Evolutionary conservation across 2,113 vertebrate species (phyloP), one percentile per base, ranked within the genome.

Genomic region (Lota lota): DNA sequence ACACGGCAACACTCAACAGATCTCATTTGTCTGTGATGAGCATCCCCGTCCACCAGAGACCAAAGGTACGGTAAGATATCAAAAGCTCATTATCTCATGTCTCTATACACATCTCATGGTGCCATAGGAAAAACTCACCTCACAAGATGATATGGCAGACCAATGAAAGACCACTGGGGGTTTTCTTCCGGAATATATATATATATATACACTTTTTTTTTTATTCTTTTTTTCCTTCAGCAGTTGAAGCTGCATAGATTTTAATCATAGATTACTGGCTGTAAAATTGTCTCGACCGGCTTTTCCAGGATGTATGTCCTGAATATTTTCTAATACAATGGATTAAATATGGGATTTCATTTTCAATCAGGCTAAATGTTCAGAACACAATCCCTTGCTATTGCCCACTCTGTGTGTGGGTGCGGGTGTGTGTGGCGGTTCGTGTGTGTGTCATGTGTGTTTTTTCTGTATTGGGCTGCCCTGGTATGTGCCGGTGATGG

Each of bases 1-100:
- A 83, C 80, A 85, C 87, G 77, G 76, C 80, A 81, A 79, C 85
- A 90, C 89, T 89, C 89, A 64, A 76, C 87, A 88, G 86, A 87
- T 89, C 88, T 86, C 70, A 91, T 92, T 88, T 88, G 82, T 81
- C 85, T 92, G 91, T 90, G 88, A 92, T 92, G 91, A 92, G 83
- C 87, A 88, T 87, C 89, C 80, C 75, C 84, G 74, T 90, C 83
- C 84, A 79, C 84, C 75, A 69, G 83, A 92, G 89, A 89, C 85
- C 87, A 76, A 87, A 91, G 90, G 90, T 92, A 92, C 76, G 69
- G 74, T 84, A 83, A 84, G 84, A 82, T 74, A 77, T 78, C 72
- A 84, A 79, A 88, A 85, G 76, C 81, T 83, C 76, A 83, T 84
- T 85, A 77, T 81, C 73, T 79, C 76, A 69, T 74, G 66, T 82